Base-by-base conservation (phyloP, 2,113 vertebrate species). In the Clarias batrachus region DNA sequence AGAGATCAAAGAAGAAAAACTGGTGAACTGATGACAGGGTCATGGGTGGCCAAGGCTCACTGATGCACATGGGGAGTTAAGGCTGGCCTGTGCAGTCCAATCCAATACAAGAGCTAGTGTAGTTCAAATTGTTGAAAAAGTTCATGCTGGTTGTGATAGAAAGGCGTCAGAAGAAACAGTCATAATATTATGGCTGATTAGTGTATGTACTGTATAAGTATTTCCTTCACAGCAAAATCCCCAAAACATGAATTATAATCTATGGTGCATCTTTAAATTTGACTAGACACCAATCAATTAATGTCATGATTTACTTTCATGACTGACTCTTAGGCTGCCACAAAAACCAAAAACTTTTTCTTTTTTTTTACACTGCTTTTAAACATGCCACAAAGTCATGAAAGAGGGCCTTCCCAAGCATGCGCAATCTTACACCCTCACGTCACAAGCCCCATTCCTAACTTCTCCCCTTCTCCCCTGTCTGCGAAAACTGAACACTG, bases 401-500 rank as follows among this genome's bases (percentile, higher is more conserved):
- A 52, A 52, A 48, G n/a, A 37, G 13, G 41, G 6, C 21, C 17
- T 79, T 80, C 63, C 73, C 71, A 62, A 33, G 23, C 60, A 65
- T 62, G 54, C 6, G 88, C 84, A 88, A 87, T 68, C 60, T 66
- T 83, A 77, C 87, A 79, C 80, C 84, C 19, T 33, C 81, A 74
- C 71, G 10, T 52, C 85, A 81, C 30, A 3, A 25, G 10, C 27
- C 71, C 10, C 59, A 56, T 33, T 7, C 85, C 48, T 14, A 76
- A 63, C 79, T n/a, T 76, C 68, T 56, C 54, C 37, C 33, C 54
- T 60, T 57, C 62, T 23, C 81, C 19, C 48, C 48, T 48, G 48
- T 48, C 48, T 56, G 68, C 77, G 80, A 85, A 80, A 83, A 66
- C 82, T 76, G 85, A 84, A 81, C 59, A 87, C 86, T 89, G 90